Conservation (phyloP, 2,888 invertebrate genomes). For the Dilophus febrilis region DNA sequence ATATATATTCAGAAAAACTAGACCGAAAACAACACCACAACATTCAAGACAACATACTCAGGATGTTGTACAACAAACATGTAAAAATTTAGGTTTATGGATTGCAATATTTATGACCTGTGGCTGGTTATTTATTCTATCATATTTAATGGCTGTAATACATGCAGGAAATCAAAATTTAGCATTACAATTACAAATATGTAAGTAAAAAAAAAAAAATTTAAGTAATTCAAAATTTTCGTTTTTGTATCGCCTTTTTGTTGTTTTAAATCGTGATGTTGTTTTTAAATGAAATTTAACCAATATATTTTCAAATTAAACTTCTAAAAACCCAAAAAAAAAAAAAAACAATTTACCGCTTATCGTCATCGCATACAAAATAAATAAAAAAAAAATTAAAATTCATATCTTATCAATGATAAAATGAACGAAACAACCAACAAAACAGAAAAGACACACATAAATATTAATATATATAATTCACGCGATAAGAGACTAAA, state of each 20-base stretch:
- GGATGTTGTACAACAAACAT: background rate
- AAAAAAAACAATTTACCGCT: no score
- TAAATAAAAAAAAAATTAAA: no score
- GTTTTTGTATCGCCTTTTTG: background rate
- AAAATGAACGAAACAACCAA: no score
- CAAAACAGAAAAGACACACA: no score
- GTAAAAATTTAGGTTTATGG: conserved; percentile 11
- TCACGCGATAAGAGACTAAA: no score
- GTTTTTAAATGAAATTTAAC: no score
- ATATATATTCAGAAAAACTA: conserved; percentile 3
- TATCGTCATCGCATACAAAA: no score
- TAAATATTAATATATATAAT: no score
- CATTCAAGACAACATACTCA: background rate
- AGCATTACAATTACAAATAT: conserved; percentile 9
- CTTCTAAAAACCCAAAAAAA: no score
- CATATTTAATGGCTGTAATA: conserved; percentile 12
- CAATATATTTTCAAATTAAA: no score
- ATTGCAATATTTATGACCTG: conserved; percentile 11
- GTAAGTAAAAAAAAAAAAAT: background rate
- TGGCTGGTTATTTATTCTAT: conserved; percentile 12
- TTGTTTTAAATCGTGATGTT: background rate
- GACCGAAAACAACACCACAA: background rate
- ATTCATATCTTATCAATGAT: no score
- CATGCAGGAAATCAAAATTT: conserved; percentile 11
- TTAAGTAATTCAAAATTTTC: background rate